Evolutionary conservation across 2,113 vertebrate genomes (phyloP).

Genomic region (Stegastes partitus): DNA sequence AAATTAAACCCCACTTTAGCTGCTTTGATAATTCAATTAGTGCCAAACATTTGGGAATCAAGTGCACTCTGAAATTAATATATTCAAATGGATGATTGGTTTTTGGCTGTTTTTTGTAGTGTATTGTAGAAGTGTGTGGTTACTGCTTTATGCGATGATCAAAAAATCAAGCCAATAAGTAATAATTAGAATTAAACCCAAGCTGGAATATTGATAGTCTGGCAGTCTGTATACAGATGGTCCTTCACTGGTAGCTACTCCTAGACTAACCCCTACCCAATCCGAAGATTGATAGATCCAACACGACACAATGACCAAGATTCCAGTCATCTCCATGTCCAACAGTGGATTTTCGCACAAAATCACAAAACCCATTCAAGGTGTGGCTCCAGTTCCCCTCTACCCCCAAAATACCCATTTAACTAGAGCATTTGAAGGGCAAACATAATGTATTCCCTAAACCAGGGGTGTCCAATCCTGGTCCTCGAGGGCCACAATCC

Average conservation of each 20-base stretch:
- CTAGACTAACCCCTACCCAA: too few species aligned
- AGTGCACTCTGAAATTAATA: not conserved
- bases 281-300: too few species aligned
- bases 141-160: not conserved
- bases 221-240: too few species aligned
- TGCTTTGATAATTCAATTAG: slow-evolving; percentile 13
- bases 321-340: too few species aligned
- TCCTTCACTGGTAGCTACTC: too few species aligned
- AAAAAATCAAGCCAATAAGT: not conserved
- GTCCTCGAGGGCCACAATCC: too few species aligned
- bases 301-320: too few species aligned
- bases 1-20: not conserved
- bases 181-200: not conserved
- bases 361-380: too few species aligned
- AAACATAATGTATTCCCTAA: too few species aligned
- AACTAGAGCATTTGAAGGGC: not conserved
- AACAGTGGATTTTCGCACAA: too few species aligned
- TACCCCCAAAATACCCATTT: not conserved
- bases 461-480: too few species aligned
- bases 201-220: not conserved
- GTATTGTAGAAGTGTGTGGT: not conserved
- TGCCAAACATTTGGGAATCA: not conserved
- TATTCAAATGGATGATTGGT: not conserved
- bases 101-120: not conserved
- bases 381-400: too few species aligned